Conservation (phyloP, 2,888 invertebrate genomes). For the Dermolepida albohirtum region DNA sequence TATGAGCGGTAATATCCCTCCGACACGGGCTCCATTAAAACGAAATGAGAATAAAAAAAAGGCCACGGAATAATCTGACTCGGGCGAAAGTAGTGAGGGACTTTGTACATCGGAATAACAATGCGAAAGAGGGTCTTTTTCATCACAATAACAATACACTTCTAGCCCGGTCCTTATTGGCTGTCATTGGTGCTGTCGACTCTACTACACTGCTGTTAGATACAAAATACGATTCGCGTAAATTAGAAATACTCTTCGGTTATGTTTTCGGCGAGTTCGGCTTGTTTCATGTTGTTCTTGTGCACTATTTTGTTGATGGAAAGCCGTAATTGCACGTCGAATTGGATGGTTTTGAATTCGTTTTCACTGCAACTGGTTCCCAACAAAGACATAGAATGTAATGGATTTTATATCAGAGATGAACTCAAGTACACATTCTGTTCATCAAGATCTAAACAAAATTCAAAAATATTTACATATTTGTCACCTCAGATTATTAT, state of each 20-base stretch:
- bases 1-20: constrained; percentile 45
- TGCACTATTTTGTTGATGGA: constrained; percentile 8
- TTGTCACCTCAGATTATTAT: no score
- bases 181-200: constrained; percentile 53
- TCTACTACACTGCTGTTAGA: constrained; percentile 12
- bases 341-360: no score
- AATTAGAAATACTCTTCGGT: constrained; percentile 47
- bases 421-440: no score
- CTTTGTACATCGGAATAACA: constrained; percentile 44
- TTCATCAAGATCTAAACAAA: no score
- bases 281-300: background rate
- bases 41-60: constrained; percentile 54
- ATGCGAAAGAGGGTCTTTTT: constrained; percentile 55
- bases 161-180: constrained; percentile 57
- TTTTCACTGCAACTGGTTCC: no score
- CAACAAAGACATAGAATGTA: no score
- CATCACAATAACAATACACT: constrained; percentile 59
- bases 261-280: background rate
- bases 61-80: constrained; percentile 59
- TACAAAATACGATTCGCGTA: constrained; percentile 56
- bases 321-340: background rate
- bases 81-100: constrained; percentile 53
- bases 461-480: no score
- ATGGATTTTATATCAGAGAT: no score
- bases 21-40: constrained; percentile 56